phyloP scores from a whole-genome alignment of 2,113 vertebrate genomes.

The Peromyscus polionotus region DNA sequence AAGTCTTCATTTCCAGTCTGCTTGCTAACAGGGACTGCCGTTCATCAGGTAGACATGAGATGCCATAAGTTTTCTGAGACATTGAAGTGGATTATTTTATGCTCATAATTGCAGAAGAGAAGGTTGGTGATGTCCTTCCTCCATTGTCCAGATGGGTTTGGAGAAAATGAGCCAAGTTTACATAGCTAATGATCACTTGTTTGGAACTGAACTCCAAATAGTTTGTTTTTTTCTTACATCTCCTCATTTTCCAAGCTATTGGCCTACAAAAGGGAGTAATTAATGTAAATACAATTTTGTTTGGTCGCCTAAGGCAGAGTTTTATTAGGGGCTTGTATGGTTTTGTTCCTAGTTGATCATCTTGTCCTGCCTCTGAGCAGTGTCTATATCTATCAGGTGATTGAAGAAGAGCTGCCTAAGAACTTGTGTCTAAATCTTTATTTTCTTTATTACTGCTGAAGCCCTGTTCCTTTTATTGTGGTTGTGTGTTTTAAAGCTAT shows the following conservation, averaged over 20 bases:
- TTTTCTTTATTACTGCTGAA: not conserved
- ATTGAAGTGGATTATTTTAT: not conserved
- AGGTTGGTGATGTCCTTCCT: not conserved
- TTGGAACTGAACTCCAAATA: not conserved
- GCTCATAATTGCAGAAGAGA: not conserved
- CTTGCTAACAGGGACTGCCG: too few species aligned
- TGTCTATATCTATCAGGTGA: not conserved
- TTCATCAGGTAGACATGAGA: not conserved
- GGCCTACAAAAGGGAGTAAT: not conserved
- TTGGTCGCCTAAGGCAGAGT: not conserved
- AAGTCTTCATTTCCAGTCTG: not conserved
- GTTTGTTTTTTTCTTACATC: conserved; percentile 1
- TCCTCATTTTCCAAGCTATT: not conserved
- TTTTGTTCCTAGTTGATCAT: not conserved
- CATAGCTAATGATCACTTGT: not conserved
- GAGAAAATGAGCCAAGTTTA: not conserved
- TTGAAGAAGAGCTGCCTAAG: not conserved
- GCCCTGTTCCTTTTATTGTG: not conserved
- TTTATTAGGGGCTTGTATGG: not conserved
- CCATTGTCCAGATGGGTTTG: not conserved
- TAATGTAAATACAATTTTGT: not conserved
- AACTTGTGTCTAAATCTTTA: not conserved
- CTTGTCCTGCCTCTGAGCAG: not conserved
- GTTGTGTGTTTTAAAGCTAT: not conserved
- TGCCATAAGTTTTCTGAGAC: not conserved